phyloP scores from a whole-genome alignment of 2,888 invertebrate species.

The Colletes collaris region DNA sequence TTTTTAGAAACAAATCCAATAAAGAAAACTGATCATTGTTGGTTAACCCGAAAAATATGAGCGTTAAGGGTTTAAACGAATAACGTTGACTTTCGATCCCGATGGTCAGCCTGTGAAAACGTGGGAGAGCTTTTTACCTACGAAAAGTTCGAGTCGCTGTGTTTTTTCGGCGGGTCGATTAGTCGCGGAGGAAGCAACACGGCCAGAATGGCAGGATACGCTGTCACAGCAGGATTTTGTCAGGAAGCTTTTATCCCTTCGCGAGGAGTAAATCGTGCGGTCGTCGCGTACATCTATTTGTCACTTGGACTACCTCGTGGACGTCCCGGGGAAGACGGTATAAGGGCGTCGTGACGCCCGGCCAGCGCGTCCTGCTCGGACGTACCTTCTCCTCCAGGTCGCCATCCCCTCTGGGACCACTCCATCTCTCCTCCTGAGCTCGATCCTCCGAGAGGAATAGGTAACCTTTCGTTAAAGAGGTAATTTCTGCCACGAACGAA shows the following conservation, averaged over 20 bases:
- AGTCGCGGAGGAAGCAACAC: constrained; percentile 54
- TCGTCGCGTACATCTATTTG: constrained; percentile 77
- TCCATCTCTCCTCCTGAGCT: constrained; percentile 77
- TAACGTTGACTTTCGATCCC: too few relatives aligned
- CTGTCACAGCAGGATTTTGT: constrained; percentile 74
- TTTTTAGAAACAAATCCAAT: too few relatives aligned
- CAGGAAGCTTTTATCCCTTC: constrained; percentile 75
- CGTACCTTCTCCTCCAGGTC: constrained; percentile 70
- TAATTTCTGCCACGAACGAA: constrained; percentile 79
- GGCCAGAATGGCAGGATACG: constrained; percentile 64
- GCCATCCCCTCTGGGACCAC: constrained; percentile 75
- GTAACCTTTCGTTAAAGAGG: constrained; percentile 78
- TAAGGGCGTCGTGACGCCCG: constrained; percentile 69
- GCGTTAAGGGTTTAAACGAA: too few relatives aligned
- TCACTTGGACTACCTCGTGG: constrained; percentile 70
- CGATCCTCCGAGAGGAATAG: constrained; percentile 63
- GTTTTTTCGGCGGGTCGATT: constrained; percentile 44
- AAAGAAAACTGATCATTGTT: too few relatives aligned
- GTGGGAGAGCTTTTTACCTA: constrained; percentile 14
- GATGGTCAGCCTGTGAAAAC: neutral
- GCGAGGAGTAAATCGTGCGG: constrained; percentile 71
- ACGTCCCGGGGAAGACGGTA: constrained; percentile 59
- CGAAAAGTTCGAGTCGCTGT: constrained; percentile 20
- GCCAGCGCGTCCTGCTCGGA: constrained; percentile 55
- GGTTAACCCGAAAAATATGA: too few relatives aligned